Evolutionary conservation across 2,888 invertebrate species (phyloP), one percentile per base, ranked within the genome.

Genomic region (Thalpophila matura): DNA sequence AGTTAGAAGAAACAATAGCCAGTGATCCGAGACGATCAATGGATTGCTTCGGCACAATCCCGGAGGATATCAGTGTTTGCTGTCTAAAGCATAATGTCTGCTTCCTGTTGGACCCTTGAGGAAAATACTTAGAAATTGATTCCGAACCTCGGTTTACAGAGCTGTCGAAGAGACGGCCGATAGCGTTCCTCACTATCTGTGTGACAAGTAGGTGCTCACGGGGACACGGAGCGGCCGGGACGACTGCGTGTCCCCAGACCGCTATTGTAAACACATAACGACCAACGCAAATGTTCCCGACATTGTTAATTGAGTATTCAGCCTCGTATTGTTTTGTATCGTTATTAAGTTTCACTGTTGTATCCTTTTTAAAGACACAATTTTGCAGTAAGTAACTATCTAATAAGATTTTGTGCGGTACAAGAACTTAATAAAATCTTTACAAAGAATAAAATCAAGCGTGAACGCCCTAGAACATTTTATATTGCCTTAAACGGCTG

Each of bases 151-250:
- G 76, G 90, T 92, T 92, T 92, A 86, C 92, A 89, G 84, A 91
- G 91, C 92, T 86, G 83, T 92, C 82, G 90, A 92, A 69, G 82
- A 84, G 82, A 81, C 87, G 84, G 77, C 82, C 83, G 86, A 85
- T 86, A 83, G 83, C 81, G 77, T 67, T 82, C 78, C 81, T 74
- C 75, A 75, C 81, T 74, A 83, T 86, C 86, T 80, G 76, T 84
- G 79, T 83, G 82, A 85, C 82, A 83, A 87, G 59, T 60, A 82
- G 83, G 83, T 80, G 80, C 82, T 83, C 80, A 73, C 74, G 62
- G 40, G 22, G 37, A 60, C 64, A 58, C 77, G 73, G 58, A 68
- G 71, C 45, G 50, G 42, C 40, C 40, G 46, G 29, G 10, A 22
- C 56, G 66, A 60, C 67, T 63, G 55, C 66, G 68, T 81, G 62